Evolutionary conservation across 64 coral and sea anemone genomes (phyloP), one percentile per base, ranked within the genome.

Genomic region (Pocillopora verrucosa): DNA sequence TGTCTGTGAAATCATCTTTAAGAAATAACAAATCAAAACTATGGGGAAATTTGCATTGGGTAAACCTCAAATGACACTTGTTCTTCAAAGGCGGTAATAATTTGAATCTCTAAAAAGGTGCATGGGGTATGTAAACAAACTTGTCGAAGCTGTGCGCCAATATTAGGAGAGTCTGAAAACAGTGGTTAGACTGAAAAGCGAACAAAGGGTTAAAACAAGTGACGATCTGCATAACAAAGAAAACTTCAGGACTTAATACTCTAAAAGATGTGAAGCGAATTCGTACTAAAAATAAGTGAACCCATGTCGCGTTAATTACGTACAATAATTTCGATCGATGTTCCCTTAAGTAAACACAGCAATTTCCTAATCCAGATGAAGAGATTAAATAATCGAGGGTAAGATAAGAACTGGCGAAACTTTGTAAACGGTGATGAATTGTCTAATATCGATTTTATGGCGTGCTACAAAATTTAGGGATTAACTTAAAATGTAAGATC

Each of bases 261-360:
- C 17, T 45, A 72, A 72, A 85, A 15, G 20, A 72, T 57, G 65
- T 19, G 65, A 58, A 37, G 17, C 19, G 82, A 85, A 72, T 85
- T 65, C 72, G 82, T 72, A 57, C 82, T 85, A 25, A 72, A 85
- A 85, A 85, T 85, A 85, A 26, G 16, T 9, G 82, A 85, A 16
- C 64, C 11, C 65, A 56, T 72, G 82, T 26, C 11, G 65, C 3
- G 82, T 70, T 26, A 85, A 85, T 85, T 72, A 85, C 37, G 82
- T 85, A 72, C 82, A 85, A 72, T 68, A 16, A 85, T 70, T 72
- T 11, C 65, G 22, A 11, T 70, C 25, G 25, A 70, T 10, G 22
- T 70, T 70, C 67, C n/a, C 61, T 83, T 38, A 64, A 63, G 80
- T 83, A 67, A 65, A 83, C 61, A 83, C 10, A 9, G 61, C 60